Evolutionary conservation across 1,140 invertebrate species (phyloP), one percentile per base, ranked within the genome.

Genomic region (Medauroidea extradentata): DNA sequence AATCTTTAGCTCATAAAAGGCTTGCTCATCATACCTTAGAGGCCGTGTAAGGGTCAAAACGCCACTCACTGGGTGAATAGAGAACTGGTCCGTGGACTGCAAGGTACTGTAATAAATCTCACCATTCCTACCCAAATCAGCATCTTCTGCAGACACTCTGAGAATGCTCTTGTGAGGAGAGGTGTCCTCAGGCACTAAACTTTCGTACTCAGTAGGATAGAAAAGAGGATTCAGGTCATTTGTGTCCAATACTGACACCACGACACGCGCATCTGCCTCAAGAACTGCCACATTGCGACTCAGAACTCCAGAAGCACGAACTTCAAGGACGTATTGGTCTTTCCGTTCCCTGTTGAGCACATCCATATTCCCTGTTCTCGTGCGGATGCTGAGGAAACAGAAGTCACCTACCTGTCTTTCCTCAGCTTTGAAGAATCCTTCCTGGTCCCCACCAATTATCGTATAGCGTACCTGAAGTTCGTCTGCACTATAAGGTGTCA

Each of bases 91-190:
- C 5, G 87, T 93, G 18, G 82, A 77, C 59, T 94, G 83, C n/a
- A 83, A 78, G 64, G 97, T 89, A 73, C 90, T 96, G 73, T 97
- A 99, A 74, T 98, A 98, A 64, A 98, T 93, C 77, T 98, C 93
- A 2, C 93, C 93, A 72, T 98, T 98, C 50, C 90, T 82, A 0
- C 94, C 95, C 13, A 94, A 77, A 74, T 99, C 95, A 7, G 95
- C 93, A 76, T 98, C 96, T 67, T 93, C 93, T 0, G 95, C 96
- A 14, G 83, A 83, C 21, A 93, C 89, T 67, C 81, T 83, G 3
- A 88, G 71, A 44, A 93, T 84, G 64, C 84, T 90, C 34, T 83
- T 80, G 75, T 96, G 91, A 48, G 94, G 73, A 3, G 91, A 86
- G 48, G 87, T 87, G 70, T 98, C 93, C 75, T 98, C 94, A n/a